Conservation (phyloP, 2,113 vertebrate genomes). For the Zingel zingel region DNA sequence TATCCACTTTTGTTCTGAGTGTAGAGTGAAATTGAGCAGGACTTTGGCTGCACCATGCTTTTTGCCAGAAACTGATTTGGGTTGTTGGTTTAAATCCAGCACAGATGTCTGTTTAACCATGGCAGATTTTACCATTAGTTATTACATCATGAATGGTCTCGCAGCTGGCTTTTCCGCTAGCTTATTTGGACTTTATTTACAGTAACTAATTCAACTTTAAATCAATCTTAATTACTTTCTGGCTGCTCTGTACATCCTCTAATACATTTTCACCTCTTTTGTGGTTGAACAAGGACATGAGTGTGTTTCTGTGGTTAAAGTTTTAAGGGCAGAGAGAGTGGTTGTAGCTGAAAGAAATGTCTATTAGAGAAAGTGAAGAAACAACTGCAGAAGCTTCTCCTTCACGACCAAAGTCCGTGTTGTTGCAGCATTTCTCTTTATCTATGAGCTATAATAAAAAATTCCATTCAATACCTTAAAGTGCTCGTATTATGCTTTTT, state of each 20-base stretch:
- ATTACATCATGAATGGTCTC: conserved; percentile 27
- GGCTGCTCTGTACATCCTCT: not conserved
- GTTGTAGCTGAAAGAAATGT: not conserved
- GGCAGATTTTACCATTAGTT: conserved; percentile 17
- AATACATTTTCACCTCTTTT: conserved; percentile 11
- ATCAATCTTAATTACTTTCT: conserved; percentile 4
- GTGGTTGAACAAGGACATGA: not conserved
- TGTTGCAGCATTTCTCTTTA: not conserved
- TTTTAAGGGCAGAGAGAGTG: not conserved
- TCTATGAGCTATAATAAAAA: not conserved
- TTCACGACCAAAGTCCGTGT: not conserved
- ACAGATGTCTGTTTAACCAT: conserved; percentile 53
- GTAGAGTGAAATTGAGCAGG: not conserved
- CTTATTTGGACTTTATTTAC: conserved; percentile 32
- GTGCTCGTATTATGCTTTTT: no score
- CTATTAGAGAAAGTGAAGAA: not conserved
- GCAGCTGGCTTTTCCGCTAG: conserved; percentile 20
- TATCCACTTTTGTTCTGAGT: not conserved
- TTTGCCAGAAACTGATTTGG: conserved; percentile 37
- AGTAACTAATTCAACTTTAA: conserved; percentile 7
- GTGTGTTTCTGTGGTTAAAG: not conserved
- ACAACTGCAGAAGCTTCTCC: not conserved
- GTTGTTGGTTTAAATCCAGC: conserved; percentile 61
- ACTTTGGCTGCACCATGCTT: not conserved
- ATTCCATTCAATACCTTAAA: not conserved